Conservation (phyloP, 2,888 invertebrate species). For the Ormyrus rosae region DNA sequence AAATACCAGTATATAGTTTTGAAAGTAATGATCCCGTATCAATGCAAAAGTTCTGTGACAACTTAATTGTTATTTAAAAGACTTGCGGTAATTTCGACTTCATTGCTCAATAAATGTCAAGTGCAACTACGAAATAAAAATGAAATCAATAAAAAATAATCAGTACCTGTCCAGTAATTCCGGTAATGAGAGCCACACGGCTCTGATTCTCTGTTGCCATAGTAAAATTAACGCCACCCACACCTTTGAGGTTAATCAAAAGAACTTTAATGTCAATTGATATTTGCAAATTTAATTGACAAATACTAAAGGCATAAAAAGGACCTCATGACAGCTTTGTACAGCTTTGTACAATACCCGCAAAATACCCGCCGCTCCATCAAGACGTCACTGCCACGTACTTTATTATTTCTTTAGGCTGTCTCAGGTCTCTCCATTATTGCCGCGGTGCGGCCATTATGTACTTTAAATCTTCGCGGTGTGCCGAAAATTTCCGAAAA, state of each 20-base stretch:
- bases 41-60: not conserved
- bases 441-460: no score
- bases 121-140: slow-evolving; percentile 9
- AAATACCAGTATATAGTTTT: not conserved
- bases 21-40: not conserved
- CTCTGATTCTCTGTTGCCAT: slow-evolving; percentile 62
- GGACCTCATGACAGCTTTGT: no score
- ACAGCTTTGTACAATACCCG: no score
- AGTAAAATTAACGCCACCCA: not conserved
- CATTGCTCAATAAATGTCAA: not conserved
- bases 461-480: no score
- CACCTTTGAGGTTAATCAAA: not conserved
- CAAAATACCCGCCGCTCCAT: slow-evolving; percentile 2
- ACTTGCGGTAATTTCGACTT: not conserved
- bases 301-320: slow-evolving; percentile 1
- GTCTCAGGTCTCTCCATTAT: no score
- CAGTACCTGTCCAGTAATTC: slow-evolving; percentile 97
- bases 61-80: slow-evolving; percentile 5
- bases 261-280: not conserved
- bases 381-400: slow-evolving; percentile 22
- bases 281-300: not conserved
- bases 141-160: slow-evolving; percentile 33
- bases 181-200: slow-evolving; percentile 94
- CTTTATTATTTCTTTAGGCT: no score
- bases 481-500: no score